phyloP scores from a whole-genome alignment of 1,140 invertebrate species.

The Gryllus bimaculatus region DNA sequence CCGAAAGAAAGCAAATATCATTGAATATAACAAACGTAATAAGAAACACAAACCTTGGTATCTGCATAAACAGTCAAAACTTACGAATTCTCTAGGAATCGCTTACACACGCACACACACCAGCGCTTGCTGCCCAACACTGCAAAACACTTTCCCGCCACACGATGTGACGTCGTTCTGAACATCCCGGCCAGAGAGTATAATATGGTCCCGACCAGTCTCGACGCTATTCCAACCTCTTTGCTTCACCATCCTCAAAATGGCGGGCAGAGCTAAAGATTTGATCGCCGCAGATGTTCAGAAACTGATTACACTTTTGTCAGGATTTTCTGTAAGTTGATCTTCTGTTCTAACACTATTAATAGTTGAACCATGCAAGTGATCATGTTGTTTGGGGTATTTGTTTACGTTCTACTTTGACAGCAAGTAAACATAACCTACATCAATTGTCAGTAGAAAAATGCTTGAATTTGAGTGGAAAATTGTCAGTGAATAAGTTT shows the following conservation, averaged over 20 bases:
- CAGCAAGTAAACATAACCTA: not conserved
- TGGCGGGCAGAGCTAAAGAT: conserved; percentile 10
- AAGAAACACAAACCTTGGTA: too few relatives aligned
- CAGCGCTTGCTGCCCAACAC: too few relatives aligned
- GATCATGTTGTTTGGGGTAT: not conserved
- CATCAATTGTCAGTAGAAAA: not conserved
- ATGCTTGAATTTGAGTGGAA: not conserved
- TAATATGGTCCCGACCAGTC: not conserved
- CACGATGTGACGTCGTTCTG: too few relatives aligned
- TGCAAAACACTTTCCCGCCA: too few relatives aligned
- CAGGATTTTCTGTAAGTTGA: not conserved
- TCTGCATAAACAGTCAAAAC: too few relatives aligned
- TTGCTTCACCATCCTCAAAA: not conserved
- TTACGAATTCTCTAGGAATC: too few relatives aligned
- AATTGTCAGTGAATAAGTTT: not conserved
- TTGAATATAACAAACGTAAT: too few relatives aligned
- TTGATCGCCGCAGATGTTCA: not conserved
- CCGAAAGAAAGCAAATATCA: too few relatives aligned
- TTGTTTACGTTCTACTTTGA: not conserved
- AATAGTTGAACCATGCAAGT: not conserved
- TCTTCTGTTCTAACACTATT: not conserved
- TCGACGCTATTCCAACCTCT: not conserved
- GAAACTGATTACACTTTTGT: not conserved
- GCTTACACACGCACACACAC: too few relatives aligned
- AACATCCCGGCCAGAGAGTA: too few relatives aligned